Evolutionary conservation across 2,113 vertebrate genomes (phyloP), one percentile per base, ranked within the genome.

Genomic region (Carassius carassius): DNA sequence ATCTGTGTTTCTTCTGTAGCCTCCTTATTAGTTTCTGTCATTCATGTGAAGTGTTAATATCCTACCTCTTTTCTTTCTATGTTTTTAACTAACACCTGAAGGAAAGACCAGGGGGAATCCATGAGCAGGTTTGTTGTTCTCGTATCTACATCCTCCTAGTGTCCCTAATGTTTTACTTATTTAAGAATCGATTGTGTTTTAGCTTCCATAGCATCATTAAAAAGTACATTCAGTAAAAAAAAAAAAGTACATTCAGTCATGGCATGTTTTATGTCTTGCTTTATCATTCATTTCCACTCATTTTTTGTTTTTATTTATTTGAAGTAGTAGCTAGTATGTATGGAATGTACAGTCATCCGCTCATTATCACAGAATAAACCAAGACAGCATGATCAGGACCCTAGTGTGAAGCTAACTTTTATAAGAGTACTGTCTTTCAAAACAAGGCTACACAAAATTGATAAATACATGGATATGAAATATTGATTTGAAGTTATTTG

Each of bases 31-130:
- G 88, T 84, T 82, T 60, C 75, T 85, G 78, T 79, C 65, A 17
- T 80, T 82, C 69, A 78, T 77, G 51, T 85, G 65, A 83, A 78
- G 35, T 82, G 83, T 84, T 90, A 88, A 88, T 86, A 74, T 84
- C 84, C 67, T 87, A 81, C 76, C 84, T 86, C 78, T 85, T 83
- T 84, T 87, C 87, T 86, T 73, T 90, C 94, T 94, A 92, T 91
- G 90, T 93, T 93, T 91, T 91, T 94, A 93, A 91, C 90, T 89
- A 88, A 94, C 91, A 91, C 91, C 93, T 95, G 94, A 95, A 97
- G 96, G 94, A 97, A 96, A 95, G 96, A 97, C 91, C 96, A 96
- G 95, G 96, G 95, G 85, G 96, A 97, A 93, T 58, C 95, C 86
- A 93, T 95, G 81, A 94, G 94, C 95, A 97, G 96, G 96, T 97